These are phyloP conservation scores for Cryptus viduatorius DNA, from an alignment of 2,888 invertebrate species.

Conservation along the genomic window DNA sequence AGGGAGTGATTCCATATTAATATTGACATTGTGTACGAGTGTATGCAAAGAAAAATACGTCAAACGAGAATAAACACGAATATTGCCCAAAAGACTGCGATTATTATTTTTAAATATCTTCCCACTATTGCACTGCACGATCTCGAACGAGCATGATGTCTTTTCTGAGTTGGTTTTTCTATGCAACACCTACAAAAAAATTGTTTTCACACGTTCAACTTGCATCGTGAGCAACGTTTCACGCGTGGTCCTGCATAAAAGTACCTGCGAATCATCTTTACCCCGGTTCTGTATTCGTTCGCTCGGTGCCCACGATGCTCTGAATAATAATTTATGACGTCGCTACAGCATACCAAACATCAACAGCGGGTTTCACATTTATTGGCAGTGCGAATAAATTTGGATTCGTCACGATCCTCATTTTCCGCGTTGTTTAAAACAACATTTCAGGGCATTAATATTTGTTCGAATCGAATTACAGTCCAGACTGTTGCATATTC, in stretches of 20 bases:
- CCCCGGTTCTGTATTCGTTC: conserved; percentile 12
- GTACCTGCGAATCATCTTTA: conserved; percentile 26
- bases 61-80: not conserved
- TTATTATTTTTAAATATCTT: not conserved
- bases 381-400: not conserved
- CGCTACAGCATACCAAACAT: not conserved
- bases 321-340: conserved; percentile 38
- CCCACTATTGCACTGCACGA: not conserved
- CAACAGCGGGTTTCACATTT: conserved; percentile 1
- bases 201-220: conserved; percentile 31
- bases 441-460: not conserved
- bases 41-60: not conserved
- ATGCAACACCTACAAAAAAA: conserved; percentile 7
- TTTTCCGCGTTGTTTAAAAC: not conserved
- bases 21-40: not conserved
- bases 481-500: not conserved
- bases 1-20: not conserved
- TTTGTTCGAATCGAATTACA: conserved; percentile 1
- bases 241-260: conserved; percentile 50
- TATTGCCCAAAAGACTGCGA: not conserved
- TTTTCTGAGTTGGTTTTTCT: not conserved
- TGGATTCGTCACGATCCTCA: conserved; percentile 13
- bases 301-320: conserved; percentile 16
- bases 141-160: not conserved
- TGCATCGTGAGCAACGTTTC: not conserved